Conservation (phyloP, 2,888 invertebrate species). For the Empis stercorea region DNA sequence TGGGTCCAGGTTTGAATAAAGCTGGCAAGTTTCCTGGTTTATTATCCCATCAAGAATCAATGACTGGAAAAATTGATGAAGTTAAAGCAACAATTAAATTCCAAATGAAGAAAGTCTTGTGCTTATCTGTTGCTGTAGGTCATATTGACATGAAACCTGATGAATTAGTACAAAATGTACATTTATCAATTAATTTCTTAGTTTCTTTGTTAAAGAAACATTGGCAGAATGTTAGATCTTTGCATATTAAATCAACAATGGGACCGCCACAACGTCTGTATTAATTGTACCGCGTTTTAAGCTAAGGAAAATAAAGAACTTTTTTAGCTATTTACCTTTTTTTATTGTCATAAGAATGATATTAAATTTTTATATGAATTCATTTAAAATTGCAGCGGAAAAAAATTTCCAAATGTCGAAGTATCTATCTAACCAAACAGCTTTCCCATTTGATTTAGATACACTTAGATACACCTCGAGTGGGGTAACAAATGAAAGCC, state of each 20-base stretch:
- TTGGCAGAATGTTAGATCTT: conserved; percentile 98
- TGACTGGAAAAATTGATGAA: conserved; percentile 93
- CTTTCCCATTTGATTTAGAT: too few relatives aligned
- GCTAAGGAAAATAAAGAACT: too few relatives aligned
- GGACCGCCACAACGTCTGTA: conserved; percentile 95
- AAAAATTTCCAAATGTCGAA: too few relatives aligned
- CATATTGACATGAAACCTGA: conserved; percentile 93
- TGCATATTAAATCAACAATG: conserved; percentile 99
- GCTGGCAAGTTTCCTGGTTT: conserved; percentile 99
- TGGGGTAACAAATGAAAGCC: too few relatives aligned
- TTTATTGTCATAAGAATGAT: too few relatives aligned
- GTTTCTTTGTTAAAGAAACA: conserved; percentile 99
- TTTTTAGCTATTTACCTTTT: too few relatives aligned
- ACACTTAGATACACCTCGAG: too few relatives aligned
- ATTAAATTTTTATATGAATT: too few relatives aligned
- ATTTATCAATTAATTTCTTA: conserved; percentile 95
- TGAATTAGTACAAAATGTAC: conserved; percentile 93
- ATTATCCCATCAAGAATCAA: conserved; percentile 91
- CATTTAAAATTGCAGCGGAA: too few relatives aligned
- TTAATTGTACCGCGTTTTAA: too few relatives aligned
- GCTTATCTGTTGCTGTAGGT: conserved; percentile 95
- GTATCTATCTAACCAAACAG: too few relatives aligned
- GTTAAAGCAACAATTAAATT: conserved; percentile 99
- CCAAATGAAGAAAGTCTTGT: conserved; percentile 99
- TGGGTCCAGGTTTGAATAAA: conserved; percentile 98